These are phyloP conservation scores for Struthio camelus DNA, from an alignment of 2,113 vertebrate species.

Conservation along the genomic window DNA sequence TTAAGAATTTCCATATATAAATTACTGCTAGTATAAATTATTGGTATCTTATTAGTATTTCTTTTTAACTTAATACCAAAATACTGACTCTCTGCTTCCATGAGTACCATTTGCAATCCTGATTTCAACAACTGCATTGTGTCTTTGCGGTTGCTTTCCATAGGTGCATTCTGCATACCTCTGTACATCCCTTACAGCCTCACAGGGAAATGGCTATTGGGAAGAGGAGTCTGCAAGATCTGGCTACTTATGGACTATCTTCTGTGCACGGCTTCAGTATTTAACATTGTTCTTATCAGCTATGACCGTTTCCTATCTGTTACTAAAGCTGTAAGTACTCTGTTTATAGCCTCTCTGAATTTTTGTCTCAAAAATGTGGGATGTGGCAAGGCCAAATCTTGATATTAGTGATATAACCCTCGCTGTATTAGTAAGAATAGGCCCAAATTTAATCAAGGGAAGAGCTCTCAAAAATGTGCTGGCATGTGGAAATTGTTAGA, in stretches of 20 bases:
- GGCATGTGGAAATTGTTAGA: not conserved
- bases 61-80: not conserved
- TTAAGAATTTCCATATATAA: not conserved
- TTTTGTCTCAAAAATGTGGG: not conserved
- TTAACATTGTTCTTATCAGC: conserved; percentile 91
- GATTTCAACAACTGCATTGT: not conserved
- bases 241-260: conserved; percentile 89
- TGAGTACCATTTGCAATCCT: not conserved
- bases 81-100: not conserved
- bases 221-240: conserved; percentile 79
- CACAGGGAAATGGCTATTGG: conserved; percentile 79
- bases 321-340: conserved; percentile 86
- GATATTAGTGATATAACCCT: not conserved
- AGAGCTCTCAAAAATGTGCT: not conserved
- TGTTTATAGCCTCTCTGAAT: not conserved
- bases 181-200: conserved; percentile 86
- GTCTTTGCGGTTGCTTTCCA: not conserved
- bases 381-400: not conserved
- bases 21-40: not conserved
- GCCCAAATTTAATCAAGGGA: not conserved
- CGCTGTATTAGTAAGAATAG: not conserved
- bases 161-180: conserved; percentile 86
- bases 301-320: conserved; percentile 90
- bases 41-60: not conserved
- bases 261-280: conserved; percentile 86